Evolutionary conservation across 2,888 invertebrate genomes (phyloP).

Genomic region (Girardia tigrina): DNA sequence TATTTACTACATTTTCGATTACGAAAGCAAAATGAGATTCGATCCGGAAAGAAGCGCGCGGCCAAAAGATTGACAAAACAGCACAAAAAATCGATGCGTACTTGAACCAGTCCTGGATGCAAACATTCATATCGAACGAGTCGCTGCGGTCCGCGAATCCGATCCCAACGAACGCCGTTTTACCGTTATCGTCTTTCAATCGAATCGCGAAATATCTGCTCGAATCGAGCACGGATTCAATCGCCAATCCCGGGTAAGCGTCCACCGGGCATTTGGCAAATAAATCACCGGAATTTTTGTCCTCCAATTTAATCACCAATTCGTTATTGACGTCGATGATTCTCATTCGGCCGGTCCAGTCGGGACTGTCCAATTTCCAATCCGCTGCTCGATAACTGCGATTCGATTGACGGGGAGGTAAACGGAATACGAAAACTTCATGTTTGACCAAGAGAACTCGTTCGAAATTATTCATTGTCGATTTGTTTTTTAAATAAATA

Average conservation of each 20-base stretch:
- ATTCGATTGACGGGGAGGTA: slow-evolving; percentile 82
- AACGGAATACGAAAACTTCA: slow-evolving; percentile 94
- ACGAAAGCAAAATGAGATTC: too few relatives aligned
- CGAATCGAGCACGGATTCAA: slow-evolving; percentile 89
- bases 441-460: slow-evolving; percentile 83
- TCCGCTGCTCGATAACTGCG: slow-evolving; percentile 96
- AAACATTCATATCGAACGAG: slow-evolving; percentile 94
- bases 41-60: too few relatives aligned
- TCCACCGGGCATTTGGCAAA: slow-evolving; percentile 93
- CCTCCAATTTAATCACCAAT: slow-evolving; percentile 79
- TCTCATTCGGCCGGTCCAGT: slow-evolving; percentile 91
- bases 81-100: too few relatives aligned
- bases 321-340: slow-evolving; percentile 74
- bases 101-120: slow-evolving; percentile 93
- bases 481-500: not conserved
- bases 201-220: slow-evolving; percentile 88
- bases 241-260: slow-evolving; percentile 77
- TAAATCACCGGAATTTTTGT: slow-evolving; percentile 68
- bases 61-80: too few relatives aligned
- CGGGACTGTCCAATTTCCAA: slow-evolving; percentile 93
- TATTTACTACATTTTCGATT: too few relatives aligned
- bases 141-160: slow-evolving; percentile 95
- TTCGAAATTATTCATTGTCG: slow-evolving; percentile 41
- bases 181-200: slow-evolving; percentile 73
- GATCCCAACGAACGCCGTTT: slow-evolving; percentile 76